Base-by-base conservation (phyloP, 2,113 vertebrate genomes). In the Xyliphius kryptos region DNA sequence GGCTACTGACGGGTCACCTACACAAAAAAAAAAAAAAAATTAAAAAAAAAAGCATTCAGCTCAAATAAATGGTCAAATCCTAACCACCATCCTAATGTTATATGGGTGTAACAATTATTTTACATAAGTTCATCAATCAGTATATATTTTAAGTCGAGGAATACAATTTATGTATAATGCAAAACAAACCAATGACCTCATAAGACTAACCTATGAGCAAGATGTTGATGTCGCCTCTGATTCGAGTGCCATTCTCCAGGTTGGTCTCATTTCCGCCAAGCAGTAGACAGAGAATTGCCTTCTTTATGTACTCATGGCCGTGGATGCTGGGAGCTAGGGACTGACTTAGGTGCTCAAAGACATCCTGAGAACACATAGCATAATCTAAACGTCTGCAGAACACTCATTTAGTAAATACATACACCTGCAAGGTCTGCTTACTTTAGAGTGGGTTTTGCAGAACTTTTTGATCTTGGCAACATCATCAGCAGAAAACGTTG, bases 401-500 rank as follows among this genome's bases (percentile, higher is more conserved):
- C 32, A 46, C 10, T 15, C 13, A 9, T 49, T 12, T 50, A n/a
- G n/a, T n/a, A n/a, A n/a, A n/a, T n/a, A n/a, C n/a, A n/a, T n/a
- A n/a, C n/a, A n/a, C n/a, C n/a, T n/a, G n/a, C n/a, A n/a, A n/a
- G n/a, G n/a, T 10, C 4, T 13, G 77, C 81, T 83, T 80, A 81
- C 82, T 82, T 86, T 85, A 63, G 80, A 81, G 80, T 82, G 86
- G 79, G 83, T 80, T 87, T 86, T 88, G 75, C 82, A 85, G 78
- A 87, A 89, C 85, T 85, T 91, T 80, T 85, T 88, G 76, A 91
- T 91, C 82, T 90, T 90, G 81, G 83, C 74, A 76, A 89, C 73
- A 79, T 80, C 81, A 62, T 83, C 83, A 56, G 77, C 80, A 74
- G 84, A 84, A 77, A 89, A 85, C 4, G 67, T 78, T 47, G 78